These are phyloP conservation scores for Enteromius argenteus DNA, from an alignment of 2,797 vertebrate genomes.

Conservation along the genomic window DNA sequence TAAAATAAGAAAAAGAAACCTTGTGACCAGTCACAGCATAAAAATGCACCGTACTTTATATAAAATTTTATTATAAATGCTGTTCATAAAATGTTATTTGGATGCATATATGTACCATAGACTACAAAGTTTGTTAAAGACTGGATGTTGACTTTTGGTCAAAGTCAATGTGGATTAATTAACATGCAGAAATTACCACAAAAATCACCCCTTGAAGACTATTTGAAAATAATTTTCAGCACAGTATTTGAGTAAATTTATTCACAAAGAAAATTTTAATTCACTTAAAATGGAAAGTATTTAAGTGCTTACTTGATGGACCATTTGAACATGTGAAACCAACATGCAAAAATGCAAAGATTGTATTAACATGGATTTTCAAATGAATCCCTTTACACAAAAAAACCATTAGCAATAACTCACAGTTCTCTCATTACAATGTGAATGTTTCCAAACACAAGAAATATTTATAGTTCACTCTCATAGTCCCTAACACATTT, in stretches of 20 bases:
- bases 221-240: not conserved
- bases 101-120: not conserved
- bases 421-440: not conserved
- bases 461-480: constrained; percentile 1
- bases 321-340: not conserved
- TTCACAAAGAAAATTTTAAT: no score
- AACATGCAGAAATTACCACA: not conserved
- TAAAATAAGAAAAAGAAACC: not conserved
- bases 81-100: not conserved
- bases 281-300: not conserved
- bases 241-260: not conserved
- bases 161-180: not conserved
- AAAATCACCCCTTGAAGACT: not conserved
- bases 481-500: constrained; percentile 9
- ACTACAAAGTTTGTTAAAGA: no score
- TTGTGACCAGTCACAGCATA: not conserved
- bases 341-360: not conserved
- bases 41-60: not conserved
- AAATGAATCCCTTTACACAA: not conserved
- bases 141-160: not conserved
- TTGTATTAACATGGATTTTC: not conserved
- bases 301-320: not conserved
- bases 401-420: not conserved
- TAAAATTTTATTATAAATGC: no score
- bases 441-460: constrained; percentile 1